phyloP scores from a whole-genome alignment of 2,888 invertebrate species.

The Rhagonycha fulva region DNA sequence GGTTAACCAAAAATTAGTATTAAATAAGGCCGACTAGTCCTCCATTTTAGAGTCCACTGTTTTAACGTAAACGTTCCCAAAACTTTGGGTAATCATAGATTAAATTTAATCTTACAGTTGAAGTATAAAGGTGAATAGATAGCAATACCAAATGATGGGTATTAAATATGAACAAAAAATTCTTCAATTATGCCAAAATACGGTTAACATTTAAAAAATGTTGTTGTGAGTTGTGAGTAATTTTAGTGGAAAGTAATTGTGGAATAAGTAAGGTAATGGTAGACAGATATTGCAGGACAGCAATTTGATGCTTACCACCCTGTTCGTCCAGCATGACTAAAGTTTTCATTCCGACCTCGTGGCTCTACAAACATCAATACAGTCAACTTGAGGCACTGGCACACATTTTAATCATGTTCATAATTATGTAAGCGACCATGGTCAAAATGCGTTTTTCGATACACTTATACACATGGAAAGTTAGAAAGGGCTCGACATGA shows the following conservation, averaged over 20 bases:
- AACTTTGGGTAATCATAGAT: too few relatives aligned
- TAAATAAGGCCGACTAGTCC: too few relatives aligned
- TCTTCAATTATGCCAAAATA: not conserved
- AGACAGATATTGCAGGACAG: conserved; percentile 35
- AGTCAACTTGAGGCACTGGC: conserved; percentile 39
- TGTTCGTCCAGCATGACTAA: conserved; percentile 99
- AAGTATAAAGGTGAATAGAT: too few relatives aligned
- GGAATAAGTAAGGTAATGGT: conserved; percentile 28
- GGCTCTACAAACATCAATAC: conserved; percentile 85
- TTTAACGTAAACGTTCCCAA: too few relatives aligned
- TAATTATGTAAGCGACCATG: conserved; percentile 17
- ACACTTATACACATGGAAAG: conserved; percentile 20
- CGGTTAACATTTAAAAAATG: not conserved
- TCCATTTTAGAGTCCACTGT: too few relatives aligned
- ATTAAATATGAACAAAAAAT: not conserved
- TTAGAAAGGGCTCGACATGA: conserved; percentile 26
- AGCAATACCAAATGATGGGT: too few relatives aligned
- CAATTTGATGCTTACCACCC: conserved; percentile 91
- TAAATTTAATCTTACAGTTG: too few relatives aligned
- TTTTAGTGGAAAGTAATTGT: conserved; percentile 29
- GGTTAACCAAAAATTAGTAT: too few relatives aligned
- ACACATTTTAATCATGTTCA: conserved; percentile 28
- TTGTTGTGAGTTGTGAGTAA: conserved; percentile 22
- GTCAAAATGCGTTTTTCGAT: conserved; percentile 23
- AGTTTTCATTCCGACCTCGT: conserved; percentile 99